phyloP scores from a whole-genome alignment of 2,797 vertebrate genomes.

The Enteromius fasciolatus region DNA sequence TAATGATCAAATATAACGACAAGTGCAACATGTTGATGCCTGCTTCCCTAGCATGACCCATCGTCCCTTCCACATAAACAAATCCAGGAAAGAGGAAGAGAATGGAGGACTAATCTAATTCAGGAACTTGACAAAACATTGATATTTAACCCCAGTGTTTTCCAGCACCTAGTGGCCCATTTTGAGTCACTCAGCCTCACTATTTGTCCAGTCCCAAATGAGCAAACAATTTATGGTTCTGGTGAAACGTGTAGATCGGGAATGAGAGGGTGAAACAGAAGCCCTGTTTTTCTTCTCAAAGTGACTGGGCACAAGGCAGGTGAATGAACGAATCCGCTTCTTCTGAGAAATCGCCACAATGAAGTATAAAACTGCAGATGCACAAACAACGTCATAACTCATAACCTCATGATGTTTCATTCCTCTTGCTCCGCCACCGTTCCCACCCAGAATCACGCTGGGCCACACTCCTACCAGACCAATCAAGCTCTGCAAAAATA shows the following conservation, averaged over 20 bases:
- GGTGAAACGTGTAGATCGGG: constrained; percentile 28
- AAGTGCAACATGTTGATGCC: constrained; percentile 48
- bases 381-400: constrained; percentile 44
- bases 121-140: constrained; percentile 60
- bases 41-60: constrained; percentile 51
- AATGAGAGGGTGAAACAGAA: constrained; percentile 17
- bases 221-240: constrained; percentile 73
- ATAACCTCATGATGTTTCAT: constrained; percentile 44
- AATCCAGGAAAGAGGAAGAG: constrained; percentile 29
- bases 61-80: constrained; percentile 42
- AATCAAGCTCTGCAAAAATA: constrained; percentile 47
- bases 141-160: constrained; percentile 67
- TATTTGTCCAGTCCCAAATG: constrained; percentile 68
- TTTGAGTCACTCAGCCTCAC: constrained; percentile 71
- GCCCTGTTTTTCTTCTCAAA: background rate
- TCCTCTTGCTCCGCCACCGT: constrained; percentile 12
- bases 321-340: background rate
- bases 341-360: constrained; percentile 21
- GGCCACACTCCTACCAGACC: constrained; percentile 38
- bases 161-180: constrained; percentile 60
- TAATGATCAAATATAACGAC: constrained; percentile 37
- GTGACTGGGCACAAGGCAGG: background rate
- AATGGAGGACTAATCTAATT: constrained; percentile 56
- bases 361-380: constrained; percentile 6
- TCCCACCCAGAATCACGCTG: constrained; percentile 34